Conservation (phyloP, 1,140 invertebrate species). For the Sipha flava region DNA sequence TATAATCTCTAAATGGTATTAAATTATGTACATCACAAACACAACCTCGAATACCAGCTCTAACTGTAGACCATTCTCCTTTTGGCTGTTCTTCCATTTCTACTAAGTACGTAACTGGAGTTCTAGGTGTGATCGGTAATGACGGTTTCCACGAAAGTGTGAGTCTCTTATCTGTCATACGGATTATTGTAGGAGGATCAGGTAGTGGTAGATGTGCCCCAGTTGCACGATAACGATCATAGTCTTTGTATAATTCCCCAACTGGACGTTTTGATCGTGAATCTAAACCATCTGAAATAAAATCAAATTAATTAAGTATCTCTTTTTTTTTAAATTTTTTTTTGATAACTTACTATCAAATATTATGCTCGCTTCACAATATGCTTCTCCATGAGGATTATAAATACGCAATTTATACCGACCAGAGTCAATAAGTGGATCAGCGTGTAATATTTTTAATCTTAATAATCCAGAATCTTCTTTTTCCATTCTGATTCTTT, state of each 20-base stretch:
- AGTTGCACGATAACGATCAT: conserved; percentile 69
- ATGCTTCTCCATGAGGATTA: conserved; percentile 74
- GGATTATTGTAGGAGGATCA: conserved; percentile 77
- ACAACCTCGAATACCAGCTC: conserved; percentile 68
- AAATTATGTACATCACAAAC: conserved; percentile 74
- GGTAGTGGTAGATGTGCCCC: conserved; percentile 73
- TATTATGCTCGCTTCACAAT: conserved; percentile 68
- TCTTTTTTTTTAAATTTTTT: not conserved
- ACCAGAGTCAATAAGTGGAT: conserved; percentile 65
- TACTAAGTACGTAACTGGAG: conserved; percentile 85
- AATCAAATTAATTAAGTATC: not conserved
- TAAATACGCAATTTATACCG: conserved; percentile 70
- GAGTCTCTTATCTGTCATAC: conserved; percentile 74
- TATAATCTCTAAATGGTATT: conserved; percentile 80
- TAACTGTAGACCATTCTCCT: conserved; percentile 77
- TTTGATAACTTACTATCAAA: conserved; percentile 64
- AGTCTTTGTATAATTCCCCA: conserved; percentile 72
- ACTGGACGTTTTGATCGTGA: conserved; percentile 58
- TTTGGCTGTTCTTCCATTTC: conserved; percentile 86
- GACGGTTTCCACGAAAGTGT: conserved; percentile 88
- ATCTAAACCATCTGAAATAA: conserved; percentile 53
- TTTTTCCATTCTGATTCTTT: conserved; percentile 69
- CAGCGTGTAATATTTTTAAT: conserved; percentile 63
- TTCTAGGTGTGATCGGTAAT: conserved; percentile 64
- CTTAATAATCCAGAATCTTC: conserved; percentile 67